A percentile compares a stretch with the other conserved stretches of the same genome.
Conservation (phyloP, 2,113 vertebrate genomes). For the Edolisoma coerulescens region DNA sequence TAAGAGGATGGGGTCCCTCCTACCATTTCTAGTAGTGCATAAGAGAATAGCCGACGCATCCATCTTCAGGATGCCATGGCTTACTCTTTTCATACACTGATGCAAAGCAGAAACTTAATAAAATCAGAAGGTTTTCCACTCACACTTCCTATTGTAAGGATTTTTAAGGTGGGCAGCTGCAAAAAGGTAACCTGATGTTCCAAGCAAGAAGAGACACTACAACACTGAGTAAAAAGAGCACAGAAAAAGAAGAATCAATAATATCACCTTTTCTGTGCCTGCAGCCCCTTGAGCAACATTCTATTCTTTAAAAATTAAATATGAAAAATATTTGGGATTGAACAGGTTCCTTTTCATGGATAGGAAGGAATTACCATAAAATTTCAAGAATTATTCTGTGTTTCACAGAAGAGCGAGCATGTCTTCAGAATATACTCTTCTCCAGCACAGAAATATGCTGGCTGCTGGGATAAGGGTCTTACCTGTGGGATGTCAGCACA, state of each 20-base stretch:
- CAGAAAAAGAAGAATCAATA: neutral
- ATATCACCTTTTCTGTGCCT: neutral
- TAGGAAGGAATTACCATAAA: neutral
- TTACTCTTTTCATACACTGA: neutral
- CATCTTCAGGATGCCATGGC: neutral
- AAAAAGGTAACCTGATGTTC: neutral
- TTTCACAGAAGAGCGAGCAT: neutral
- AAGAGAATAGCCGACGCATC: neutral
- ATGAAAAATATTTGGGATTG: neutral
- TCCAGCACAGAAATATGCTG: neutral
- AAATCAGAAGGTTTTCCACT: neutral
- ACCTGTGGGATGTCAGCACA: conserved; percentile 76
- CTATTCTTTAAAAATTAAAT: neutral
- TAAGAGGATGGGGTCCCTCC: neutral
- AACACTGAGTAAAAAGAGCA: neutral
- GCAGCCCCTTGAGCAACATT: neutral
- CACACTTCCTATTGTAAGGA: neutral
- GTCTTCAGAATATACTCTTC: neutral
- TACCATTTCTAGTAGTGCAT: neutral
- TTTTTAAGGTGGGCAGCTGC: neutral
- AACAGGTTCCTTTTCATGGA: accelerated
- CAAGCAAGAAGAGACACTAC: neutral
- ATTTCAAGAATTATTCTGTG: neutral
- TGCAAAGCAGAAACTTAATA: neutral
- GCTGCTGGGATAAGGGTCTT: neutral